Percentiles rank a stretch among this genome's conserved stretches.
These are phyloP conservation scores for Thalassarche chlororhynchos DNA, from an alignment of 2,113 vertebrate species.

Conservation along the genomic window DNA sequence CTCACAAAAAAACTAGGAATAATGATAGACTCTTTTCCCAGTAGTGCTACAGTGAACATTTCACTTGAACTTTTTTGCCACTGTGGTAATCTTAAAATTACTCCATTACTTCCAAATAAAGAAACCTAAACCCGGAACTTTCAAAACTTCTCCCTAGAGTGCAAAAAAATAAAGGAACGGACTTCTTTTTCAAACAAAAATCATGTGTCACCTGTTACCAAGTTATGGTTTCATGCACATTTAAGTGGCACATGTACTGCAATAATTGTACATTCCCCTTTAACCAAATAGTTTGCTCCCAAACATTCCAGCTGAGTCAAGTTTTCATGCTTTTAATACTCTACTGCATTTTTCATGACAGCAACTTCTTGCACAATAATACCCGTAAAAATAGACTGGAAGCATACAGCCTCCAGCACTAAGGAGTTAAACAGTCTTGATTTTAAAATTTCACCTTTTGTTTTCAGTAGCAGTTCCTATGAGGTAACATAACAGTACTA, in stretches of 20 bases:
- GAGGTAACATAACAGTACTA: not conserved
- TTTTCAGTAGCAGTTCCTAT: not conserved
- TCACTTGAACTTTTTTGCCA: not conserved
- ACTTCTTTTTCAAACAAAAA: not conserved
- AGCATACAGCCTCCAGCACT: not conserved
- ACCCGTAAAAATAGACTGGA: not conserved
- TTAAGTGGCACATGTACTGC: not conserved
- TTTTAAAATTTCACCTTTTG: not conserved
- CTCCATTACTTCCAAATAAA: constrained; percentile 4
- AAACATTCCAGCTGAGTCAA: not conserved
- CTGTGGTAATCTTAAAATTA: not conserved
- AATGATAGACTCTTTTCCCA: not conserved
- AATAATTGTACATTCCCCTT: not conserved
- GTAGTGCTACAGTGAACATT: not conserved
- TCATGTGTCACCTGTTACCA: not conserved
- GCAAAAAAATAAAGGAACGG: not conserved
- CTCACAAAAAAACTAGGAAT: not conserved
- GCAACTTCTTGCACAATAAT: not conserved
- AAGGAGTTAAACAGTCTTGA: not conserved
- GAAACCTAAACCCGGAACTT: not conserved
- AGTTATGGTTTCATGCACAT: not conserved
- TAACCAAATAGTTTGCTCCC: not conserved
- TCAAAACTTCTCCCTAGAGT: not conserved
- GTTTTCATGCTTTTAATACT: not conserved
- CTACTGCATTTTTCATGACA: not conserved